A percentile compares a stretch with the other conserved stretches of the same genome.
phyloP scores from a whole-genome alignment of 2,113 vertebrate genomes.

The Leuciscus idus region DNA sequence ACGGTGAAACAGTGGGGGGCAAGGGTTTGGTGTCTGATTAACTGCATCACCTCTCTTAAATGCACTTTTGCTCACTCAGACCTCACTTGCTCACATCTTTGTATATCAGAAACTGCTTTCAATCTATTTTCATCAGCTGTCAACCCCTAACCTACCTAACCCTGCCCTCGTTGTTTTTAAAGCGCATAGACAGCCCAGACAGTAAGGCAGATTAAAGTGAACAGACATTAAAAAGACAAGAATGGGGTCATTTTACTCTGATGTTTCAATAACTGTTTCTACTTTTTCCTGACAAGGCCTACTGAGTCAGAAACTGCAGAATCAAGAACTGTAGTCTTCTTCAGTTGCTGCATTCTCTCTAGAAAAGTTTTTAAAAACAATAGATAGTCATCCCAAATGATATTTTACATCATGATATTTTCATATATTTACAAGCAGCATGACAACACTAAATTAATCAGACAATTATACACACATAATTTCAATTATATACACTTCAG shows the following conservation, averaged over 20 bases:
- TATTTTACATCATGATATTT: not conserved
- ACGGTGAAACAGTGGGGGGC: not conserved
- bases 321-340: not conserved
- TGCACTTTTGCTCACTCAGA: not conserved
- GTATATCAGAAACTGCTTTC: not conserved
- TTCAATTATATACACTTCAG: too few species aligned
- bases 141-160: constrained; percentile 11
- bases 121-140: constrained; percentile 19
- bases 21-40: constrained; percentile 5
- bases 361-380: not conserved
- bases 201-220: not conserved
- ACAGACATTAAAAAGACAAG: not conserved
- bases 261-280: constrained; percentile 10
- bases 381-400: not conserved
- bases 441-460: too few species aligned
- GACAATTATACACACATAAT: too few species aligned
- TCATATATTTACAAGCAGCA: too few species aligned
- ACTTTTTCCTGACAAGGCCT: not conserved
- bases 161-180: not conserved
- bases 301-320: not conserved
- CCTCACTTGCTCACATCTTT: not conserved
- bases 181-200: not conserved
- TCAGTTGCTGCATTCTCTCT: not conserved
- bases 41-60: not conserved
- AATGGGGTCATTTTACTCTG: not conserved